Percentiles rank a stretch among this genome's conserved stretches.
Conservation (phyloP, 2,797 vertebrate species). For the Cirrhinus molitorella region DNA sequence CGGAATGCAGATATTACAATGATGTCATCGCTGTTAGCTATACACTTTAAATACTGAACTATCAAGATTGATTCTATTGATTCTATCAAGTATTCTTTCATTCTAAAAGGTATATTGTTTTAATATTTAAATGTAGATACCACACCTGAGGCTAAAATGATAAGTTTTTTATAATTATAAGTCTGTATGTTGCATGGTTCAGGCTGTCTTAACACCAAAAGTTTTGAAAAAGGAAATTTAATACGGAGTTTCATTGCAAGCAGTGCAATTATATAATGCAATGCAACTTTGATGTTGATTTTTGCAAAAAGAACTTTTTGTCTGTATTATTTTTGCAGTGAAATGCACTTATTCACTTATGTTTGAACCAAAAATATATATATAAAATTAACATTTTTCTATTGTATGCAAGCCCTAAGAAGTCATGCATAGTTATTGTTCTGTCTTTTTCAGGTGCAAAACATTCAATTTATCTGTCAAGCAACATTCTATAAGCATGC, state of each 20-base stretch:
- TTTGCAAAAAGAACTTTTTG: not conserved
- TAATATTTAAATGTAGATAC: not conserved
- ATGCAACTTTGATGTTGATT: not conserved
- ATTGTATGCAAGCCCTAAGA: not conserved
- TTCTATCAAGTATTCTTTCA: not conserved
- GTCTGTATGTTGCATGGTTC: not conserved
- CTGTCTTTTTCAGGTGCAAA: not conserved
- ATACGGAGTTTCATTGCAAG: not conserved
- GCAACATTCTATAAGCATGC: not conserved
- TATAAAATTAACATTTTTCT: not conserved
- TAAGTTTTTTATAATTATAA: not conserved
- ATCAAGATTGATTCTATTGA: too few relatives aligned
- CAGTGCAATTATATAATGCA: not conserved
- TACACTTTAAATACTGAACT: not conserved
- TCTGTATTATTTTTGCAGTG: not conserved
- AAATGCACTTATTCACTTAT: not conserved
- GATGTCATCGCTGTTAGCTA: not conserved
- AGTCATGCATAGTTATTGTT: conserved; percentile 9
- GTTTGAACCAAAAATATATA: not conserved
- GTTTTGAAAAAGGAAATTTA: not conserved
- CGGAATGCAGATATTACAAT: not conserved
- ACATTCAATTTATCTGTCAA: not conserved
- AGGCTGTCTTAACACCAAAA: not conserved
- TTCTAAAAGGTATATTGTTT: not conserved
- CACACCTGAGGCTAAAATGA: not conserved